A percentile compares a stretch with the other conserved stretches of the same genome.
phyloP scores from a whole-genome alignment of 2,797 vertebrate species.

The Xiphorhynchus erythropygius region DNA sequence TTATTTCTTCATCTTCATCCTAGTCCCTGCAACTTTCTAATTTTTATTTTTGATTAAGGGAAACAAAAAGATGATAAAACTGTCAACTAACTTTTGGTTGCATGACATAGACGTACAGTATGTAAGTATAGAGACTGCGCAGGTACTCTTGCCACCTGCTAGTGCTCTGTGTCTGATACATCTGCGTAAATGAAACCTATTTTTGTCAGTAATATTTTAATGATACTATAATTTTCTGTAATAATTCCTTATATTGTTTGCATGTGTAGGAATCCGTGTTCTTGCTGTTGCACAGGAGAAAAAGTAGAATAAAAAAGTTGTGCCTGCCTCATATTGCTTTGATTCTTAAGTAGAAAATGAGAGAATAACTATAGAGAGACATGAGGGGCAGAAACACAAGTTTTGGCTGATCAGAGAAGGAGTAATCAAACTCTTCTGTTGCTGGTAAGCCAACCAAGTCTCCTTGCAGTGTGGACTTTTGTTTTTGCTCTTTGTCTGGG shows the following conservation, averaged over 20 bases:
- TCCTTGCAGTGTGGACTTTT: rapidly evolving
- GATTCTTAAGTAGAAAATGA: background rate
- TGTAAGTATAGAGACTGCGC: background rate
- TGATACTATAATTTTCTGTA: background rate
- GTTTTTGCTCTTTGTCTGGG: background rate
- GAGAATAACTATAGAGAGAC: background rate
- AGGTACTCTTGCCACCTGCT: background rate
- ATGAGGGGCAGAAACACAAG: background rate
- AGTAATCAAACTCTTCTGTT: background rate
- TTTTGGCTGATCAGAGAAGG: background rate
- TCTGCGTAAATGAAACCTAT: background rate
- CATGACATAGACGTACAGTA: background rate
- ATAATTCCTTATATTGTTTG: background rate
- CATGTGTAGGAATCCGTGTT: background rate
- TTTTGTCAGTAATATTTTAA: background rate
- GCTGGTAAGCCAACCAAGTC: background rate
- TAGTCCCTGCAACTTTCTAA: background rate
- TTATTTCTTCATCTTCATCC: background rate
- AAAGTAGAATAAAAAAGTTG: background rate
- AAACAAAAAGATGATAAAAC: background rate
- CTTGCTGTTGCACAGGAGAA: background rate
- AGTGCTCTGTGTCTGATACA: background rate
- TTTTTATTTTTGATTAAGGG: background rate
- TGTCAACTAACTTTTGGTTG: background rate
- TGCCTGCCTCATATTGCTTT: background rate